Percentiles rank a stretch among this genome's conserved stretches.
phyloP scores from a whole-genome alignment of 1,140 invertebrate species.

The Stenopsyche tienmushanensis region DNA sequence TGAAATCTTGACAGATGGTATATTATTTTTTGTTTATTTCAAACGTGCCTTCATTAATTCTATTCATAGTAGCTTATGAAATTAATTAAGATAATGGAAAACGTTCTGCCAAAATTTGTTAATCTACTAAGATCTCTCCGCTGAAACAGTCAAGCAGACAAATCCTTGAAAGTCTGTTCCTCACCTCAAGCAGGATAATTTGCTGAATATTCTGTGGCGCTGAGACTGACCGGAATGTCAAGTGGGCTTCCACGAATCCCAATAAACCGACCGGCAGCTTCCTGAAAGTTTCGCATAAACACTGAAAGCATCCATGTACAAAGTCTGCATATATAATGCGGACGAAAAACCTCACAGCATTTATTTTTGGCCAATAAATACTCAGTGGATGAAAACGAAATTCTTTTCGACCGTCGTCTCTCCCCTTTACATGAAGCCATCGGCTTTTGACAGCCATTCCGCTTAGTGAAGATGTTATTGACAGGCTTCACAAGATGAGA shows the following conservation, averaged over 20 bases:
- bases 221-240: slow-evolving; percentile 24
- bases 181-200: slow-evolving; percentile 30
- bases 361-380: neutral
- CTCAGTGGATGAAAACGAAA: neutral
- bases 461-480: slow-evolving; percentile 25
- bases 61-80: too few species aligned
- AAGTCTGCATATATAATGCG: too few species aligned
- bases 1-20: too few species aligned
- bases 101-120: too few species aligned
- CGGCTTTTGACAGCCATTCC: slow-evolving; percentile 15
- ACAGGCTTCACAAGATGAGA: slow-evolving; percentile 23
- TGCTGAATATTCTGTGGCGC: slow-evolving; percentile 27
- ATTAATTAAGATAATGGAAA: too few species aligned
- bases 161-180: neutral
- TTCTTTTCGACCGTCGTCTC: neutral
- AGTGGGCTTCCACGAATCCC: slow-evolving; percentile 3
- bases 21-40: too few species aligned
- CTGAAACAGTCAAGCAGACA: slow-evolving; percentile 7
- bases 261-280: neutral
- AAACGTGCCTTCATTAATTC: too few species aligned
- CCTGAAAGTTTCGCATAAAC: neutral
- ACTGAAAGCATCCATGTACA: too few species aligned
- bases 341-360: neutral
- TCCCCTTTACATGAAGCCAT: slow-evolving; percentile 10
- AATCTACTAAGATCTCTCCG: too few species aligned